Percentiles rank a stretch among this genome's conserved stretches.
phyloP scores from a whole-genome alignment of 2,113 vertebrate species.

The Epinephelus cyanopodus region DNA sequence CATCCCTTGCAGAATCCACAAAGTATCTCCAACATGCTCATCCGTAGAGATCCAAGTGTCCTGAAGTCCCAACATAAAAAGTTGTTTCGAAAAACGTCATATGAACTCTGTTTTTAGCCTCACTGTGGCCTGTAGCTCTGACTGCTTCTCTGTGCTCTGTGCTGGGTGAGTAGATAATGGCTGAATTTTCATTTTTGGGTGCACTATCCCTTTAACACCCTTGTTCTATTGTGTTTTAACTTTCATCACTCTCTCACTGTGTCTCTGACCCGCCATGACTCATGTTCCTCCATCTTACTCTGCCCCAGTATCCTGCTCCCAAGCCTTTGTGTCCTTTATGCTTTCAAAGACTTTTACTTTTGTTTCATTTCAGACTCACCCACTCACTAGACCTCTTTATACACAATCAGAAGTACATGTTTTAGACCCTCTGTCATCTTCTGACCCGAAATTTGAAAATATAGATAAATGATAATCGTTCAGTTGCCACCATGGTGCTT shows the following conservation, averaged over 20 bases:
- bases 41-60: too few relatives aligned
- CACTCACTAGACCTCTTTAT: not conserved
- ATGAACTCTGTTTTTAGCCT: too few relatives aligned
- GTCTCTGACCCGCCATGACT: slow-evolving; percentile 1
- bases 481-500: slow-evolving; percentile 14
- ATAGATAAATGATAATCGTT: slow-evolving; percentile 38
- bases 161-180: too few relatives aligned
- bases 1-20: too few relatives aligned
- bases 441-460: slow-evolving; percentile 6
- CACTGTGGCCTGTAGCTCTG: too few relatives aligned
- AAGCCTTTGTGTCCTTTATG: slow-evolving; percentile 16
- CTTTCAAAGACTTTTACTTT: slow-evolving; percentile 3
- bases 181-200: too few relatives aligned
- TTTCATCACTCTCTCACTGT: not conserved
- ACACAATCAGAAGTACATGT: not conserved
- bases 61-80: too few relatives aligned
- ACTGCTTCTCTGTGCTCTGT: too few relatives aligned
- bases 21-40: too few relatives aligned
- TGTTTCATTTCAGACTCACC: not conserved
- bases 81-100: too few relatives aligned
- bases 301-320: not conserved
- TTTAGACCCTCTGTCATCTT: not conserved
- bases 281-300: slow-evolving; percentile 15
- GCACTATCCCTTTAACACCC: too few relatives aligned
- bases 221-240: not conserved